Percentiles rank a stretch among this genome's conserved stretches.
phyloP scores from a whole-genome alignment of 2,797 vertebrate species.

The Oceanodroma leucorhoa region DNA sequence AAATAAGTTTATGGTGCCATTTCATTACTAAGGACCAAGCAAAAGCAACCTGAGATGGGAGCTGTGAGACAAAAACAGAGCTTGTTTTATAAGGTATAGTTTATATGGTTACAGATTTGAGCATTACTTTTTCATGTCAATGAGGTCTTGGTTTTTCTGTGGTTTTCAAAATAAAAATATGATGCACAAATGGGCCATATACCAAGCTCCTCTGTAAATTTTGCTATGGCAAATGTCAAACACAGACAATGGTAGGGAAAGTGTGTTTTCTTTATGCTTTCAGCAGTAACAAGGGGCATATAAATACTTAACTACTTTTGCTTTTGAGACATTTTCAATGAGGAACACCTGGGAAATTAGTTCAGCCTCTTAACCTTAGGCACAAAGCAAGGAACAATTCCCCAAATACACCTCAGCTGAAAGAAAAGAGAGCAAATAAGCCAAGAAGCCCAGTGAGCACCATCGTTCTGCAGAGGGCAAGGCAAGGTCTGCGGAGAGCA shows the following conservation, averaged over 20 bases:
- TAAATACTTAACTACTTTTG: not conserved
- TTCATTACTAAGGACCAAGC: not conserved
- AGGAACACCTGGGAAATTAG: not conserved
- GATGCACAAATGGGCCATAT: not conserved
- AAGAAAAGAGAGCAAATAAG: not conserved
- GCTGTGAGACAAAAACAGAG: not conserved
- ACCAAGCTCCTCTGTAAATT: not conserved
- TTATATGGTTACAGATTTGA: not conserved
- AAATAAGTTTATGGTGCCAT: not conserved
- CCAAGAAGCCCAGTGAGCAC: not conserved
- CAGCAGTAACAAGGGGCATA: not conserved
- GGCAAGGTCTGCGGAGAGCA: not conserved
- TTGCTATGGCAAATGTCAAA: not conserved
- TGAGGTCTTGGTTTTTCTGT: not conserved
- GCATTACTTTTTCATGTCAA: not conserved
- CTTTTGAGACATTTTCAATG: not conserved
- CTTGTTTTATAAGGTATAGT: not conserved
- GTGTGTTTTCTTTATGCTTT: not conserved
- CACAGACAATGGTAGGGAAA: not conserved
- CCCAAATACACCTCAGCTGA: not conserved
- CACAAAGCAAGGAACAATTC: not conserved
- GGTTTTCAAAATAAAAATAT: not conserved
- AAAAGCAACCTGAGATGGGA: not conserved
- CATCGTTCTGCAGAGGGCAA: not conserved
- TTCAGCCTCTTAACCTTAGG: not conserved